Evolutionary conservation across 2,113 vertebrate species (phyloP), one percentile per base, ranked within the genome.

Genomic region (Bos indicus): DNA sequence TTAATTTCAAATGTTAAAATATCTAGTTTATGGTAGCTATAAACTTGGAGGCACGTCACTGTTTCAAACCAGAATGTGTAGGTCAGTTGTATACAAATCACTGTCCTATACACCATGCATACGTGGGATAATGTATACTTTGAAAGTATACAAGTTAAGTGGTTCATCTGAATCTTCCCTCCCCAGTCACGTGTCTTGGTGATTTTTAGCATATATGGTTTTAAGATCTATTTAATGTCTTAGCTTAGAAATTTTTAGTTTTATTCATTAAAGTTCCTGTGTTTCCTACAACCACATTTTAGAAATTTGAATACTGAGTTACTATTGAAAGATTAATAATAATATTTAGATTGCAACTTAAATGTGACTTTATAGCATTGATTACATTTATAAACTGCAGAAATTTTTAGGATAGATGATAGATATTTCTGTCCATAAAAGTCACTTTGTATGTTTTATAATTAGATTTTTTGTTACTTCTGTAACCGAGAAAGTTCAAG

Each of bases 301-400:
- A 97, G 77, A 91, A 90, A 97, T 94, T 96, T 77, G n/a, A 97
- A 88, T 96, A 90, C 77, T 94, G 85, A 96, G 16, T n/a, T 95
- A 84, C 67, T 96, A 43, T 77, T 88, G 33, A 90, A 95, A 13
- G 40, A 64, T 97, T 98, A 92, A 80, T 94, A 60, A 59, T 94
- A 92, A 62, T 95, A 92, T 95, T 94, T 59, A 71, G 88, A n/a
- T 43, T 98, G 14, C 7, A 96, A 92, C 74, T 88, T 97, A 91
- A 82, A 67, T 11, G 2, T 95, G 60, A 56, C 36, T 94, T 85
- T 88, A 10, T 51, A 25, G 82, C 30, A 85, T 87, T 93, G 4
- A 59, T 74, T 97, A 54, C 36, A 64, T 88, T 96, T 91, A 87
- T 90, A 62, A 96, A 62, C 28, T 88, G 93, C 2, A 93, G 36